A percentile compares a stretch with the other conserved stretches of the same genome.
phyloP scores from a whole-genome alignment of 2,797 vertebrate genomes.

The Calcarius lapponicus region DNA sequence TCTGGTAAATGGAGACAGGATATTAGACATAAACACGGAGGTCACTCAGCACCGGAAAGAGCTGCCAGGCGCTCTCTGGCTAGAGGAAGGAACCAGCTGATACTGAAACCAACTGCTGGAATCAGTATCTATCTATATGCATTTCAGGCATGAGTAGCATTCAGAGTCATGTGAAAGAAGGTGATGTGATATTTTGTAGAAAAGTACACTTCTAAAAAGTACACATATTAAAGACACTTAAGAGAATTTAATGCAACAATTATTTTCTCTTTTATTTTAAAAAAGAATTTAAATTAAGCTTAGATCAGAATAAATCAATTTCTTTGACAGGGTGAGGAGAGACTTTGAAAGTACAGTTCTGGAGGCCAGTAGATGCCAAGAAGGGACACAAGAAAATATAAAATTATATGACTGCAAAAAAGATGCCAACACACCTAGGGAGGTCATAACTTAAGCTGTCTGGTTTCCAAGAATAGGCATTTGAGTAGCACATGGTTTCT shows the following conservation, averaged over 20 bases:
- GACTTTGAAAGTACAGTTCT: not conserved
- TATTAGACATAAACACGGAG: not conserved
- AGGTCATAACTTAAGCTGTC: slow-evolving; percentile 32
- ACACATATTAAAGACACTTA: not conserved
- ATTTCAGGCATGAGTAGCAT: not conserved
- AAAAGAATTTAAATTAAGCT: not conserved
- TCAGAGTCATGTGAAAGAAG: not conserved
- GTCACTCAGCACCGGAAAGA: slow-evolving; percentile 26
- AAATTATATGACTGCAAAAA: slow-evolving; percentile 10
- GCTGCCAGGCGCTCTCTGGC: not conserved
- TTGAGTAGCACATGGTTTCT: slow-evolving; percentile 42
- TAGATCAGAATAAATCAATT: not conserved
- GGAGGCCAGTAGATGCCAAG: not conserved
- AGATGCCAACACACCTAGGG: slow-evolving; percentile 39
- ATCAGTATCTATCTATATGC: not conserved
- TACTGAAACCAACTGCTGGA: slow-evolving; percentile 40
- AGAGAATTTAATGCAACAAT: not conserved
- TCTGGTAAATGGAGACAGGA: not conserved
- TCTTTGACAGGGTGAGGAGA: not conserved
- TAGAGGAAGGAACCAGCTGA: slow-evolving; percentile 39
- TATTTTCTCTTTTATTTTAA: not conserved
- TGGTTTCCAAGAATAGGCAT: slow-evolving; percentile 21
- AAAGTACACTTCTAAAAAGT: not conserved
- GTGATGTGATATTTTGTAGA: not conserved
- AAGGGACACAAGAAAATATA: not conserved